Base-by-base conservation (phyloP, 2,113 vertebrate genomes). In the Hippopotamus amphibius region DNA sequence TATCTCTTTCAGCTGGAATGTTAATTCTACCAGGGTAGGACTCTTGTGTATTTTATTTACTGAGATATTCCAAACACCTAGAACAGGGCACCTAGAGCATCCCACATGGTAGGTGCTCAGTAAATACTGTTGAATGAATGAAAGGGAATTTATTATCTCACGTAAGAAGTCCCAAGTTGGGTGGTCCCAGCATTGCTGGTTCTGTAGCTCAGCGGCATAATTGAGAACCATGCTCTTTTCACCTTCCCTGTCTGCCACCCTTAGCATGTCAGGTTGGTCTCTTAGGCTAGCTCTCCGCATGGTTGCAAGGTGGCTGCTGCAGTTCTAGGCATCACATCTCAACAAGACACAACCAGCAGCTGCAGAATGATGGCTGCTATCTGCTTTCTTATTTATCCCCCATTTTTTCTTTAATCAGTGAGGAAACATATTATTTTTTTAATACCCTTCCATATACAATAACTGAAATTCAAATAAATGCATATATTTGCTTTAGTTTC, bases 341-440 rank as follows among this genome's bases (percentile, higher is more conserved):
- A 15, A 61, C 16, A 84, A 85, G 55, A 57, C 19, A 28, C 7
- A 41, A 9, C 13, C 7, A 55, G 43, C 14, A 66, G 37, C 33
- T 16, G 41, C 69, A 53, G 59, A 26, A 89, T 43, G 24, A 57
- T 48, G 59, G 19, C 26, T 82, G 16, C 65, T 43, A 21, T 17
- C 30, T 55, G n/a, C 46, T 68, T 77, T 92, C 66, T 95, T 19
- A 53, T 69, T 63, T 71, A 6, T 14, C 30, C 77, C 46, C 6
- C 43, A 79, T 80, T 71, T 81, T 37, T 48, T 24, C 53, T 88
- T 74, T 69, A 94, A 91, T 79, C 46, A 37, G 0, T 24, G 46
- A 95, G 57, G 48, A 94, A 79, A 57, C 6, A 57, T 16, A 68
- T n/a, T 95, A 68, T 92, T 91, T 88, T 95, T 87, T 48, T 4